phyloP scores from a whole-genome alignment of 2,797 vertebrate genomes.

The Pangasius sanitwongsei region DNA sequence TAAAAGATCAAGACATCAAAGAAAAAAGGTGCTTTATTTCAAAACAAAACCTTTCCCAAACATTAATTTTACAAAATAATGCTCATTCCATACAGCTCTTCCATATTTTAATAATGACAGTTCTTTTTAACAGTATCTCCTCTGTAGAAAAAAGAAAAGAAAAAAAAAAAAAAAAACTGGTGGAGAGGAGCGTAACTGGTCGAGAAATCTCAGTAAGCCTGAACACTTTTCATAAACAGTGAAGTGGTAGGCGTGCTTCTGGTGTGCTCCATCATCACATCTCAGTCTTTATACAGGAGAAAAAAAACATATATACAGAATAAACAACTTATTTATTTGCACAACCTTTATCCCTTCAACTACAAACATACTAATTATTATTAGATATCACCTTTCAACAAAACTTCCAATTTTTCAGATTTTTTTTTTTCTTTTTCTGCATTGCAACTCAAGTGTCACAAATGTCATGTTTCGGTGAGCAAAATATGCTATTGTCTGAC shows the following conservation, averaged over 20 bases:
- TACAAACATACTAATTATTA: slow-evolving; percentile 38
- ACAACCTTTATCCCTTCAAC: slow-evolving; percentile 8
- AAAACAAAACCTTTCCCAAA: slow-evolving; percentile 71
- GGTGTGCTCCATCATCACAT: slow-evolving; percentile 43
- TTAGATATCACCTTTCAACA: slow-evolving; percentile 7
- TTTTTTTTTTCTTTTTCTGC: background rate
- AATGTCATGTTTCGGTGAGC: slow-evolving; percentile 52
- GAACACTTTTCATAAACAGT: slow-evolving; percentile 46
- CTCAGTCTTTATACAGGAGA: slow-evolving; percentile 59
- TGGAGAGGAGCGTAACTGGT: slow-evolving; percentile 58
- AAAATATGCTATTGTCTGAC: slow-evolving; percentile 54
- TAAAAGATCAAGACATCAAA: slow-evolving; percentile 59
- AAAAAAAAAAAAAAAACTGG: slow-evolving; percentile 59
- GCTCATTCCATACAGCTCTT: slow-evolving; percentile 63
- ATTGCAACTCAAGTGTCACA: slow-evolving; percentile 57
- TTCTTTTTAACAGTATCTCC: slow-evolving; percentile 61
- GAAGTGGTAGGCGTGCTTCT: slow-evolving; percentile 41
- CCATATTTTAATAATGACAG: slow-evolving; percentile 13
- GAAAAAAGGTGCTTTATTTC: slow-evolving; percentile 84
- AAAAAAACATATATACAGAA: slow-evolving; percentile 49
- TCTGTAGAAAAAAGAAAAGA: slow-evolving; percentile 57
- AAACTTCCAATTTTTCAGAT: background rate
- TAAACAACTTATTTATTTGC: slow-evolving; percentile 15
- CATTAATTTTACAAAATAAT: slow-evolving; percentile 71
- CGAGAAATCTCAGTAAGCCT: slow-evolving; percentile 1